These are phyloP conservation scores for Pseudorhombus dupliciocellatus DNA, from an alignment of 2,113 vertebrate genomes.

Conservation along the genomic window DNA sequence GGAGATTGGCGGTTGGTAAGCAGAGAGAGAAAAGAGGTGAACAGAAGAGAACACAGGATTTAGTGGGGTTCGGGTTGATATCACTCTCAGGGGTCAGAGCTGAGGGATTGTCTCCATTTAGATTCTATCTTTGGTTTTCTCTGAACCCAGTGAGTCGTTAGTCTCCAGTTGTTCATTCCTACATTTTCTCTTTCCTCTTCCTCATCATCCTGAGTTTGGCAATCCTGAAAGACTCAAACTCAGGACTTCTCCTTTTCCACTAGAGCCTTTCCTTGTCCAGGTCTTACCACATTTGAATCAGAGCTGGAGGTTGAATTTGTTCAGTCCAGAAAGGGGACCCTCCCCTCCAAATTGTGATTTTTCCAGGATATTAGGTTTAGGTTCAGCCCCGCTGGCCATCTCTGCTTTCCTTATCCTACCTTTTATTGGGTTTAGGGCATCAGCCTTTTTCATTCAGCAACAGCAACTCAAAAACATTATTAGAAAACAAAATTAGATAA, in stretches of 20 bases:
- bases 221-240: background rate
- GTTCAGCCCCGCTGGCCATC: background rate
- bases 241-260: background rate
- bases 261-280: background rate
- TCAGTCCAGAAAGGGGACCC: background rate
- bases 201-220: background rate
- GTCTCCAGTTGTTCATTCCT: background rate
- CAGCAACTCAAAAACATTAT: background rate
- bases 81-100: background rate
- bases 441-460: background rate
- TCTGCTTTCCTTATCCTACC: background rate
- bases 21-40: background rate
- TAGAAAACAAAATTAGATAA: too few relatives aligned
- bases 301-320: background rate
- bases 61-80: background rate
- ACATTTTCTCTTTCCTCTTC: background rate
- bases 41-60: background rate
- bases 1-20: background rate
- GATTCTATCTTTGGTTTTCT: background rate
- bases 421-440: background rate
- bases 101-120: background rate
- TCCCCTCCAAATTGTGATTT: background rate
- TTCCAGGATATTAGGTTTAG: background rate
- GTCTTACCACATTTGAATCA: background rate
- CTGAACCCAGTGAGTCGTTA: background rate